A percentile compares a stretch with the other conserved stretches of the same genome.
phyloP scores from a whole-genome alignment of 1,140 invertebrate species.

The Halesus radiatus region DNA sequence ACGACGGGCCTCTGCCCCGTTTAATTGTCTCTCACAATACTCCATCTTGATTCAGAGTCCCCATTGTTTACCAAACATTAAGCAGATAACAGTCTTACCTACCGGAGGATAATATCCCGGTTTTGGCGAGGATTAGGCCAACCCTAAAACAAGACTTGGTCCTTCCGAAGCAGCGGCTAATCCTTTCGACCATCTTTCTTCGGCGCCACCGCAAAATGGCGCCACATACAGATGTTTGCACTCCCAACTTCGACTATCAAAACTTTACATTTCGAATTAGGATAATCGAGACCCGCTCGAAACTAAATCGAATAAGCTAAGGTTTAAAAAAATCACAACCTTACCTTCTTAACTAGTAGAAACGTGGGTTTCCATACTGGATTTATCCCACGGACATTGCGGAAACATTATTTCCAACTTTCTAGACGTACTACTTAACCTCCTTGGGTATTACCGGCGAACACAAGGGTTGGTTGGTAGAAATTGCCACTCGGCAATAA shows the following conservation, averaged over 20 bases:
- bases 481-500: no score
- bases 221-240: slow-evolving; percentile 58
- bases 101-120: slow-evolving; percentile 56
- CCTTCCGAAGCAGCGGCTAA: slow-evolving; percentile 52
- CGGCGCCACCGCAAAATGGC: slow-evolving; percentile 43
- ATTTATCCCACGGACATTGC: not conserved
- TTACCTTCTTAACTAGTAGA: not conserved
- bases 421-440: no score
- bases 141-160: slow-evolving; percentile 54
- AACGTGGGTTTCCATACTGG: not conserved
- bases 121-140: slow-evolving; percentile 54
- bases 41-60: slow-evolving; percentile 59
- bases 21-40: slow-evolving; percentile 57
- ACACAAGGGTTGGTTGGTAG: no score
- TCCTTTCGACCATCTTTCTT: slow-evolving; percentile 52
- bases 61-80: slow-evolving; percentile 72
- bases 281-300: slow-evolving; percentile 21
- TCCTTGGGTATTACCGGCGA: no score
- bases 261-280: slow-evolving; percentile 48
- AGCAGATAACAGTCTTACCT: slow-evolving; percentile 68
- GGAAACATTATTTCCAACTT: not conserved
- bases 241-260: slow-evolving; percentile 51
- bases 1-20: slow-evolving; percentile 19
- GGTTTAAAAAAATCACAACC: slow-evolving; percentile 2
- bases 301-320: slow-evolving; percentile 21